Evolutionary conservation across 1,140 invertebrate species (phyloP), one percentile per base, ranked within the genome.

Genomic region (Trichoplusia ni): DNA sequence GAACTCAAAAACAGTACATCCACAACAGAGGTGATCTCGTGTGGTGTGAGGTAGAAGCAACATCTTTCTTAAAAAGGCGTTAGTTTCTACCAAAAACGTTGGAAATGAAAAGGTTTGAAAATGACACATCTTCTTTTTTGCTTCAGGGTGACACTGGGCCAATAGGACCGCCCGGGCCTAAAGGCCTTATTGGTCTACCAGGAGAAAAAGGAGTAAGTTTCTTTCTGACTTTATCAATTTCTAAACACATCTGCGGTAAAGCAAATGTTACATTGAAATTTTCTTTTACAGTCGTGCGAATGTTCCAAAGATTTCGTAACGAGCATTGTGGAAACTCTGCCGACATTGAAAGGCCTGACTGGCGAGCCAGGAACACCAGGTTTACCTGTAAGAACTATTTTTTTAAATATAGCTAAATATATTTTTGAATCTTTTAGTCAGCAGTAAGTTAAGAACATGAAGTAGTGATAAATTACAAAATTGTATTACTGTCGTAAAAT

Each of bases 281-380:
- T 18, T 40, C n/a, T n/a, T 53, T 71, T 75, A 25, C 38, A 88
- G 85, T 40, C 53, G 8, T 88, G 85, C 29, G 38, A 76, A 42
- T 88, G 85, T 64, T 82, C 83, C 7, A 71, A 79, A 60, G 35
- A 66, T 1, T 18, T 79, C 2, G 77, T 86, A 23, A 79, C 78
- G 2, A 68, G 40, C 4, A 44, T 84, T 9, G 19, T 88, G 5
- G 56, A 40, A 18, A 67, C 38, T 8, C 82, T 84, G 74, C 78
- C 83, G 9, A 69, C 81, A 54, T 75, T 84, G 74, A 83, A 66
- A 68, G 85, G 85, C 0, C 78, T 74, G 1, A 16, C 23, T 11
- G 77, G 77, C n/a, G 56, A 68, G 6, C 19, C 27, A n/a, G 81
- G 81, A 13, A 38, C 46, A 14, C 58, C 27, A 37, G 82, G 82